phyloP scores from a whole-genome alignment of 2,797 vertebrate genomes.

The Hemitrygon akajei region DNA sequence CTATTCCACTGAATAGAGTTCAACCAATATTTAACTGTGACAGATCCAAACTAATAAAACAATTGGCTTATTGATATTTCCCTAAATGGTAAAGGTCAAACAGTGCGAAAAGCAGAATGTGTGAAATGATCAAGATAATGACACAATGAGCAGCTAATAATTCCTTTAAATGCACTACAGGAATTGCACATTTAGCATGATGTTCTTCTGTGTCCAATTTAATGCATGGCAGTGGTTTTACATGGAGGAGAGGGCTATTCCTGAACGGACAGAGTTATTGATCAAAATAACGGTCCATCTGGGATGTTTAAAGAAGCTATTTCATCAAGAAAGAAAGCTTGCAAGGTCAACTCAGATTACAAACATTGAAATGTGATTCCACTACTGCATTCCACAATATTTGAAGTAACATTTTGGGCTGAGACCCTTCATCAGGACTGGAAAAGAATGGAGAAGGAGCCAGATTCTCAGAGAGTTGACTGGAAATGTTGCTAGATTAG shows the following conservation, averaged over 20 bases:
- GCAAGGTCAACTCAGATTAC: neutral
- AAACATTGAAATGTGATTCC: neutral
- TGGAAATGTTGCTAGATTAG: no score
- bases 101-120: neutral
- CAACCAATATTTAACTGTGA: neutral
- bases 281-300: neutral
- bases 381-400: no score
- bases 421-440: no score
- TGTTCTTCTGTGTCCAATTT: conserved; percentile 4
- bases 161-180: neutral
- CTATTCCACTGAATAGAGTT: neutral
- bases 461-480: no score
- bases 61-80: conserved; percentile 27
- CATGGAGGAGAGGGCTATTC: neutral
- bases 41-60: conserved; percentile 10
- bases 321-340: neutral
- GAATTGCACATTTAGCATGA: neutral
- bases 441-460: no score
- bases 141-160: neutral
- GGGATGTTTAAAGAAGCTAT: neutral
- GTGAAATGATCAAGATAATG: conserved; percentile 27
- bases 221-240: conserved; percentile 19
- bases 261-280: neutral
- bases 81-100: conserved; percentile 30
- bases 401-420: no score